These are phyloP conservation scores for Scleropages formosus DNA, from an alignment of 2,797 vertebrate species.

Conservation along the genomic window DNA sequence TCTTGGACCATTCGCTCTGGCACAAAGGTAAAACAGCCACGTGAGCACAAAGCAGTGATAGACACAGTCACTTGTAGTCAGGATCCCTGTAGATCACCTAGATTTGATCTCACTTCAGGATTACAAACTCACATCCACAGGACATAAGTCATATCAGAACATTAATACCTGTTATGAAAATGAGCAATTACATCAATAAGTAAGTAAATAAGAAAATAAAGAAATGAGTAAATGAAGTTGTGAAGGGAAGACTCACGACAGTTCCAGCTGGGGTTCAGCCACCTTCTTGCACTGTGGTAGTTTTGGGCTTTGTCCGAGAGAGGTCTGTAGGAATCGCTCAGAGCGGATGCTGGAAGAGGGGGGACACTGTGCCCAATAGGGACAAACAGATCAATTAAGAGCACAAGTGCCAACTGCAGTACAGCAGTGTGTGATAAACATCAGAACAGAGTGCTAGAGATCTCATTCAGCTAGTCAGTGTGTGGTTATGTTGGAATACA, in stretches of 20 bases:
- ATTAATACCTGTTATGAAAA: too few relatives aligned
- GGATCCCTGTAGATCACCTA: too few relatives aligned
- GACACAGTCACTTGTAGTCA: too few relatives aligned
- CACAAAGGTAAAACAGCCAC: not conserved
- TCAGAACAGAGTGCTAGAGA: too few relatives aligned
- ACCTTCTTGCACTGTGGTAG: conserved; percentile 71
- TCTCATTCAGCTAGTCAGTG: not conserved
- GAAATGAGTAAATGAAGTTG: not conserved
- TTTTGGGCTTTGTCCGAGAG: conserved; percentile 76
- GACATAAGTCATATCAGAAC: too few relatives aligned
- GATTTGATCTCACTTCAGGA: too few relatives aligned
- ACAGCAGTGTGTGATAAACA: not conserved
- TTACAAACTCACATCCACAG: too few relatives aligned
- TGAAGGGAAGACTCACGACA: conserved; percentile 71
- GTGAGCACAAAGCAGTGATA: not conserved
- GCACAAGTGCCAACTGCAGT: not conserved
- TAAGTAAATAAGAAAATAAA: too few relatives aligned
- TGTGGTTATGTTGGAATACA: not conserved
- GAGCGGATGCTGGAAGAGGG: conserved; percentile 63
- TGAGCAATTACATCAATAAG: too few relatives aligned
- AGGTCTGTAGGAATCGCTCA: conserved; percentile 66
- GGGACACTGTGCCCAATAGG: conserved; percentile 47
- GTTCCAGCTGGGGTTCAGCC: conserved; percentile 72
- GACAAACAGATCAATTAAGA: not conserved
- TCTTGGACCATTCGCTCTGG: not conserved